Conservation (phyloP, 1,140 invertebrate genomes). For the Ips typographus region DNA sequence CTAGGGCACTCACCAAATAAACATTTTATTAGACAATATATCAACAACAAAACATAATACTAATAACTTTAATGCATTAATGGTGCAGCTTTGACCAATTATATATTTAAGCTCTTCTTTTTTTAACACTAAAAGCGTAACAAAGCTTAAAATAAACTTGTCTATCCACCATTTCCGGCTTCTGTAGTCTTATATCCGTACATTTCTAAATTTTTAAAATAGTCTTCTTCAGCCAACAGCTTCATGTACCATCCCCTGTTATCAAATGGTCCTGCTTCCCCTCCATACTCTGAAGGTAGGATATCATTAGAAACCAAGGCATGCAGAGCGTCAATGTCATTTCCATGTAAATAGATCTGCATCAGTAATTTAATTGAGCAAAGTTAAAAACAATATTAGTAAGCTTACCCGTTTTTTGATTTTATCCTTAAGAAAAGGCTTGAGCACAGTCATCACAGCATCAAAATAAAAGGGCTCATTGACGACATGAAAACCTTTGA, state of each 20-base stretch:
- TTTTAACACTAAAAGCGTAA: no score
- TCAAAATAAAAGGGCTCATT: constrained; percentile 65
- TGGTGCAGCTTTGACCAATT: no score
- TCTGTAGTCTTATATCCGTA: constrained; percentile 41
- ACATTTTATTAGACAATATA: constrained; percentile 3
- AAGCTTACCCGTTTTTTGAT: constrained; percentile 58
- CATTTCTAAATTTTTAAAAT: constrained; percentile 44
- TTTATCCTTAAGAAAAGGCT: constrained; percentile 63
- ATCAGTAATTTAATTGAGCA: not conserved
- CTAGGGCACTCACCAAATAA: not conserved
- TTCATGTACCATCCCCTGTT: constrained; percentile 49
- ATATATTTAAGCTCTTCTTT: no score
- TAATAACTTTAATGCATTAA: no score
- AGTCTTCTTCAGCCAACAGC: constrained; percentile 48
- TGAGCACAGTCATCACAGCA: constrained; percentile 59
- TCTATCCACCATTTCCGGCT: not conserved
- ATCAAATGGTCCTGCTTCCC: constrained; percentile 54
- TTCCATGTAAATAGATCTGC: constrained; percentile 58
- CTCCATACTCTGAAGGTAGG: constrained; percentile 60
- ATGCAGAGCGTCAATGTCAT: constrained; percentile 55
- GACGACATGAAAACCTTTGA: constrained; percentile 64
- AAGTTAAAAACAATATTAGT: not conserved
- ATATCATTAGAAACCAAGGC: constrained; percentile 54
- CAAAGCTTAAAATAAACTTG: not conserved
- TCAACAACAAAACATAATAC: not conserved